A percentile compares a stretch with the other conserved stretches of the same genome.
Conservation (phyloP, 2,888 invertebrate genomes). For the Pterobdella sp. region DNA sequence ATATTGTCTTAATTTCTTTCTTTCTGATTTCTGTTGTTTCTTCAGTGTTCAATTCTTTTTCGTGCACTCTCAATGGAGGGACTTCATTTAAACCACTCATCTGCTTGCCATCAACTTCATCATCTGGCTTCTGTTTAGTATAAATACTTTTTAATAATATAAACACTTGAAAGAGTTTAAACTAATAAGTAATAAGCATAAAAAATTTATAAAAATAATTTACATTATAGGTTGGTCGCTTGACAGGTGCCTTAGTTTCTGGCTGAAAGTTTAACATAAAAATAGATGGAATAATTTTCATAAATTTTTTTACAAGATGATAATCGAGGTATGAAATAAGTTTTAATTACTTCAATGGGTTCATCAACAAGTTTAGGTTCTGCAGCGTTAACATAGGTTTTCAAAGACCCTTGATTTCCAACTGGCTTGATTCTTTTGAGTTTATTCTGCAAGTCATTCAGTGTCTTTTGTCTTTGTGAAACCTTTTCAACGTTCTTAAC, state of each 20-base stretch:
- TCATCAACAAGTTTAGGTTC: slow-evolving; percentile 17
- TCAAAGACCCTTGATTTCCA: slow-evolving; percentile 21
- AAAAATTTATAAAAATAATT: too few species aligned
- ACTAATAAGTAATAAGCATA: too few species aligned
- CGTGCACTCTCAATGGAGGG: slow-evolving; percentile 30
- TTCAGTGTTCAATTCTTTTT: slow-evolving; percentile 37
- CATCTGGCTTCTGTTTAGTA: slow-evolving; percentile 40
- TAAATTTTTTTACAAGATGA: neutral
- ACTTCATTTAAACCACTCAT: slow-evolving; percentile 6
- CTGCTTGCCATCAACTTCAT: slow-evolving; percentile 31
- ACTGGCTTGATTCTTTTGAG: slow-evolving; percentile 25
- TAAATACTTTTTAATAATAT: neutral
- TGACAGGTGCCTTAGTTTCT: neutral
- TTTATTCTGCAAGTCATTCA: slow-evolving; percentile 26
- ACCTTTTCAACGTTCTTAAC: slow-evolving; percentile 13
- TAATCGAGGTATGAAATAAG: neutral
- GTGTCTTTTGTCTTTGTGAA: slow-evolving; percentile 21
- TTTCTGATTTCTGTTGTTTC: slow-evolving; percentile 36
- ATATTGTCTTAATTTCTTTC: slow-evolving; percentile 39
- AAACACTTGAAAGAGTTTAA: too few species aligned
- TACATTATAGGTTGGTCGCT: neutral
- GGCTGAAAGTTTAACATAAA: too few species aligned
- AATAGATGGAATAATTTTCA: neutral
- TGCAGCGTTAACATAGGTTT: slow-evolving; percentile 24
- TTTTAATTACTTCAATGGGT: slow-evolving; percentile 3